phyloP scores from a whole-genome alignment of 1,140 invertebrate species.

The Prorops nasuta region DNA sequence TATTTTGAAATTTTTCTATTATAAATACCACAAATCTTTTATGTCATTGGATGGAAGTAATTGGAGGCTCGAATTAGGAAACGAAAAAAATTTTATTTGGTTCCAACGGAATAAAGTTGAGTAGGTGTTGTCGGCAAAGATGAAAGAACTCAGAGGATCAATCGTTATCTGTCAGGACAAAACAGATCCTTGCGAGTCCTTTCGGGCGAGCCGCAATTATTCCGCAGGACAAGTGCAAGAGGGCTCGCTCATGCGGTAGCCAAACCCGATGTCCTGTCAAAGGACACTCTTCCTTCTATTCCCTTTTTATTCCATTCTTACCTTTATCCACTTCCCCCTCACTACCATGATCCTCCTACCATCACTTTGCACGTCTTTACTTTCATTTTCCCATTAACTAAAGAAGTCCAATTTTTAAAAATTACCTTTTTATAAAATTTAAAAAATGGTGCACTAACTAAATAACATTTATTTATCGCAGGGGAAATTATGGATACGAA shows the following conservation, averaged over 20 bases:
- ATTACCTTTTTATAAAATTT: no score
- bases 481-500: no score
- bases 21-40: no score
- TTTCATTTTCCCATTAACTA: slow-evolving; percentile 20
- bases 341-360: slow-evolving; percentile 13
- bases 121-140: slow-evolving; percentile 6
- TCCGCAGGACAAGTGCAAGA: slow-evolving; percentile 22
- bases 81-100: no score
- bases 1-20: background rate
- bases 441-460: no score
- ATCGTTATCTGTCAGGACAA: slow-evolving; percentile 40
- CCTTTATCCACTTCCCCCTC: background rate
- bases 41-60: no score
- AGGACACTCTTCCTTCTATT: slow-evolving; percentile 2
- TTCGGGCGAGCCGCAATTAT: slow-evolving; percentile 10
- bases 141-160: slow-evolving; percentile 27
- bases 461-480: no score
- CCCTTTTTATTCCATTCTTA: background rate
- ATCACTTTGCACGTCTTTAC: slow-evolving; percentile 14
- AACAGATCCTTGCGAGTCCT: slow-evolving; percentile 7
- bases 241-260: slow-evolving; percentile 10
- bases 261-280: slow-evolving; percentile 2
- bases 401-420: background rate
- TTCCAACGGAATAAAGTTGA: slow-evolving; percentile 5
- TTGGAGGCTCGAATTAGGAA: no score